These are phyloP conservation scores for Ophioninae sp. DNA, from an alignment of 2,888 invertebrate species.

Conservation along the genomic window DNA sequence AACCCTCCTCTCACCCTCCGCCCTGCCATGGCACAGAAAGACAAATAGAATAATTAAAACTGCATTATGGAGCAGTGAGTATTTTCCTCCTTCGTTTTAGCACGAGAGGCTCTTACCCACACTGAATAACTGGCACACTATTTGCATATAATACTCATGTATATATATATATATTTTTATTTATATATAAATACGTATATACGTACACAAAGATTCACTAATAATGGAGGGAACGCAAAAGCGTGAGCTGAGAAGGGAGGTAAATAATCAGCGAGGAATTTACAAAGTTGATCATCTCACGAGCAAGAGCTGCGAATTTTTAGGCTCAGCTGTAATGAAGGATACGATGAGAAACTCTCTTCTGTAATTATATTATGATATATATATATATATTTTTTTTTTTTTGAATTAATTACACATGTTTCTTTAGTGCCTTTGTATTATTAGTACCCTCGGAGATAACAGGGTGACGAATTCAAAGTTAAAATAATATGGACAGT, in stretches of 20 bases:
- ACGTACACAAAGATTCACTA: background rate
- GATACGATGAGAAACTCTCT: background rate
- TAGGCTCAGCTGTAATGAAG: slow-evolving; percentile 1
- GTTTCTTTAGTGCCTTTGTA: background rate
- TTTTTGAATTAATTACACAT: background rate
- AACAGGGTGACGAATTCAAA: no score
- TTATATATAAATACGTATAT: slow-evolving; percentile 29
- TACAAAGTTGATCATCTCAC: slow-evolving; percentile 9
- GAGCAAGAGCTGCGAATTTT: background rate
- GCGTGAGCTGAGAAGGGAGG: slow-evolving; percentile 1
- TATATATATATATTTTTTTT: background rate
- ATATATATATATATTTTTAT: background rate
- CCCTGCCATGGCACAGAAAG: slow-evolving; percentile 55
- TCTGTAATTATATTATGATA: background rate
- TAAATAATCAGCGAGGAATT: slow-evolving; percentile 1
- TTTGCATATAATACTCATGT: background rate
- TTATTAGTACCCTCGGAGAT: background rate
- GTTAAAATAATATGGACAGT: no score
- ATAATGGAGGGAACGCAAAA: slow-evolving; percentile 4
- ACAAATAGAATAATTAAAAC: slow-evolving; percentile 79
- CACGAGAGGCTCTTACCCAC: slow-evolving; percentile 41
- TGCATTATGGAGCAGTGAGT: slow-evolving; percentile 70
- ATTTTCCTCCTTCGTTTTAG: slow-evolving; percentile 57
- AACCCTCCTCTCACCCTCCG: slow-evolving; percentile 18
- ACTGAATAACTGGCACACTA: slow-evolving; percentile 23